phyloP scores from a whole-genome alignment of 2,113 vertebrate genomes.

The Rhabdornis inornatus region DNA sequence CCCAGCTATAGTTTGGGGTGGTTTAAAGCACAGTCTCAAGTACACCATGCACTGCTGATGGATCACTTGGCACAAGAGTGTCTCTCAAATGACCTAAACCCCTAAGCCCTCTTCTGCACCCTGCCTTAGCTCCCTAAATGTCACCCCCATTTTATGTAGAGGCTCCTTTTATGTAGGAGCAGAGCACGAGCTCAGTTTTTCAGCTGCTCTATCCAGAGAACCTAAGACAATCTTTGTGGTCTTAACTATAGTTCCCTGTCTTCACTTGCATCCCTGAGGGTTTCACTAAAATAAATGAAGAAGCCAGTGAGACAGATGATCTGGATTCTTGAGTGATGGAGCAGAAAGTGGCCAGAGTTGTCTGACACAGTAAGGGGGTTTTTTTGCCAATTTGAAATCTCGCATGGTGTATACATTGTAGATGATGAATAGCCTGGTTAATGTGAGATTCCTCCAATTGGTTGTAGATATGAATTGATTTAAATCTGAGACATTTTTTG shows the following conservation, averaged over 20 bases:
- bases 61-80: neutral
- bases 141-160: neutral
- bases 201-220: neutral
- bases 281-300: neutral
- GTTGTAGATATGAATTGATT: neutral
- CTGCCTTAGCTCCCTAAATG: neutral
- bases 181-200: neutral
- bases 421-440: neutral
- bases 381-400: neutral
- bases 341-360: neutral
- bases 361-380: neutral
- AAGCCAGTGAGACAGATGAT: neutral
- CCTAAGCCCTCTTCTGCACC: neutral
- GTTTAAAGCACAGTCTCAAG: neutral
- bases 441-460: neutral
- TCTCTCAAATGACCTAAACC: neutral
- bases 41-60: rapidly evolving
- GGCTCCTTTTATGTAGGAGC: neutral
- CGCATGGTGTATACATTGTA: neutral
- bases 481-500: neutral
- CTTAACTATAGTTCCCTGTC: neutral
- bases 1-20: neutral
- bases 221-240: neutral
- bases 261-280: neutral
- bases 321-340: neutral